Base-by-base conservation (phyloP, 1,140 invertebrate species). In the Bombus superbus region DNA sequence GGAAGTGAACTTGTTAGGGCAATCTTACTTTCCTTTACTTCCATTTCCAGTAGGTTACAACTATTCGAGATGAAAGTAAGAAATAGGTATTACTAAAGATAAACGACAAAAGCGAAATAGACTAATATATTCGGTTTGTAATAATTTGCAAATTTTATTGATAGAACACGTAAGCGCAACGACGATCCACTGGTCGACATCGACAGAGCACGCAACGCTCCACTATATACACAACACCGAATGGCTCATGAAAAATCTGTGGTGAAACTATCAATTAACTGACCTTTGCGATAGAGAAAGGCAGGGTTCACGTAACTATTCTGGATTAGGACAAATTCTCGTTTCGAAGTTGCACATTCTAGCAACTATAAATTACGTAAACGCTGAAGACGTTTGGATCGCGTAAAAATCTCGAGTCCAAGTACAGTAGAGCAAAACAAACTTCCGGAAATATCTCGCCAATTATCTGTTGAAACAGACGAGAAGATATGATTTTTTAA, bases 141-240 rank as follows among this genome's bases (percentile, higher is more conserved):
- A 15, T 10, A 25, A 13, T 62, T 77, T n/a, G 28, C 28, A 40
- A 68, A 53, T 86, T 62, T 86, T 32, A 83, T 86, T 68, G 75
- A 89, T 81, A 62, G 44, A 75, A 81, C 66, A 40, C 47, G 68
- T 66, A 59, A 80, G 64, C 47, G 35, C 64, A 84, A 62, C 66
- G 79, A 87, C 89, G 89, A 90, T 91, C 89, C 90, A 90, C 81
- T 80, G 81, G 73, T 64, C 87, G 87, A 91, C 89, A 87, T 90
- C 77, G 74, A 85, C 73, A 53, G 40, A 32, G 62, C 47, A 82
- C 42, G 40, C 68, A 57, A 87, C 69, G 69, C 79, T 87, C 86
- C 66, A 28, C 18, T 47, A 57, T 72, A 64, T 59, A 53, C 47
- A 57, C 62, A 32, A 86, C 38, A 86, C 42, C 66, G 79, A 77